phyloP scores from a whole-genome alignment of 2,888 invertebrate species.

The Tachystola acroxantha region DNA sequence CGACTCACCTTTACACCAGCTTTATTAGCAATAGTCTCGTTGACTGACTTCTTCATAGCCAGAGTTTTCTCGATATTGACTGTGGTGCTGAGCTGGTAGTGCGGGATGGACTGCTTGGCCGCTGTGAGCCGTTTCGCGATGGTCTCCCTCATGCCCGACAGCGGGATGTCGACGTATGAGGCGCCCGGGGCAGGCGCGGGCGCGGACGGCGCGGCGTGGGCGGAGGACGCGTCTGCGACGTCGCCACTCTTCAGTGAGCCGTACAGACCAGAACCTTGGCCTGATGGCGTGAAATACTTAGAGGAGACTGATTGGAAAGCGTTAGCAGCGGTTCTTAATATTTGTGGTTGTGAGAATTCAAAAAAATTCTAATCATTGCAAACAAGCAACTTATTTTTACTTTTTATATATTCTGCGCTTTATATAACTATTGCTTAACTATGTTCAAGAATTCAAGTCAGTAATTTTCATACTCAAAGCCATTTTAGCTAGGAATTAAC shows the following conservation, averaged over 20 bases:
- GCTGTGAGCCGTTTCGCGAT: constrained; percentile 93
- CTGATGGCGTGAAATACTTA: constrained; percentile 33
- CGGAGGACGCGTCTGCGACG: constrained; percentile 66
- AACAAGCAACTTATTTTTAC: too few species aligned
- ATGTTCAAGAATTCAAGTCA: too few species aligned
- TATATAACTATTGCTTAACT: too few species aligned
- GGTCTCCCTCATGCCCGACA: constrained; percentile 89
- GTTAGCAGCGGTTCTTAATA: too few species aligned
- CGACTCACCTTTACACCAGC: constrained; percentile 78
- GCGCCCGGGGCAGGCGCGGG: constrained; percentile 65
- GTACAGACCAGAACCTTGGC: constrained; percentile 87
- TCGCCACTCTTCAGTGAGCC: constrained; percentile 91
- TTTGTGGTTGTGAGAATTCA: too few species aligned
- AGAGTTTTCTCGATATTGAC: constrained; percentile 90
- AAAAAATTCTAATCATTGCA: too few species aligned
- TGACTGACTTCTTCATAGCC: constrained; percentile 86
- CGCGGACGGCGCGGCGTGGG: constrained; percentile 27
- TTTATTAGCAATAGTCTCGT: constrained; percentile 83
- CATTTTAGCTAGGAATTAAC: too few species aligned
- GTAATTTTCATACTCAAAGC: too few species aligned
- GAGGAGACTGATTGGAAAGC: not conserved
- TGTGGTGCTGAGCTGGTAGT: constrained; percentile 95
- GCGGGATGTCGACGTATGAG: constrained; percentile 86
- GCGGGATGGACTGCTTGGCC: constrained; percentile 96
- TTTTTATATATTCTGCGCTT: too few species aligned